These are phyloP conservation scores for Tachysurus fulvidraco DNA, from an alignment of 2,113 vertebrate species.

Conservation along the genomic window DNA sequence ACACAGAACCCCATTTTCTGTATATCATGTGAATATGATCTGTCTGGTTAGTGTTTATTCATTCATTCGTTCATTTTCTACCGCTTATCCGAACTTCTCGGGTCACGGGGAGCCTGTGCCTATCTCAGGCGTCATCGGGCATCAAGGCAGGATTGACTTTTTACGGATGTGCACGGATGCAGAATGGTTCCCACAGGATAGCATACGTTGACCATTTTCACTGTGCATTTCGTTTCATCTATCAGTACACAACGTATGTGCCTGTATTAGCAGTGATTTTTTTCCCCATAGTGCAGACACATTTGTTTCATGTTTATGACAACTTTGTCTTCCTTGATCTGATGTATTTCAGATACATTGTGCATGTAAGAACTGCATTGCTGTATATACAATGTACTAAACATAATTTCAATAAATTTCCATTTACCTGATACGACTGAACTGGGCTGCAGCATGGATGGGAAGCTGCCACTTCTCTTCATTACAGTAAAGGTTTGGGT, in stretches of 20 bases:
- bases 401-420: background rate
- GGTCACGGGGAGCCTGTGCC: no score
- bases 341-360: background rate
- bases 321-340: background rate
- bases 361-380: background rate
- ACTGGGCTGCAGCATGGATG: conserved; percentile 89
- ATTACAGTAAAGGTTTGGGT: conserved; percentile 86
- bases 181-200: background rate
- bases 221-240: background rate
- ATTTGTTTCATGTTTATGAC: background rate
- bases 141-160: no score
- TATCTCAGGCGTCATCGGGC: no score
- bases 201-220: background rate
- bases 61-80: no score
- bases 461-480: conserved; percentile 85
- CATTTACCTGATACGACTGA: conserved; percentile 80
- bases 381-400: background rate
- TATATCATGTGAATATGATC: background rate
- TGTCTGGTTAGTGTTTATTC: no score
- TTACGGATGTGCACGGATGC: background rate
- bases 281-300: background rate
- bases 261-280: background rate
- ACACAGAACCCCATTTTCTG: background rate
- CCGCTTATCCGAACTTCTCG: no score
- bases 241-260: background rate